Conservation (phyloP, 2,888 invertebrate genomes). For the Rhopalosiphum nymphaeae region DNA sequence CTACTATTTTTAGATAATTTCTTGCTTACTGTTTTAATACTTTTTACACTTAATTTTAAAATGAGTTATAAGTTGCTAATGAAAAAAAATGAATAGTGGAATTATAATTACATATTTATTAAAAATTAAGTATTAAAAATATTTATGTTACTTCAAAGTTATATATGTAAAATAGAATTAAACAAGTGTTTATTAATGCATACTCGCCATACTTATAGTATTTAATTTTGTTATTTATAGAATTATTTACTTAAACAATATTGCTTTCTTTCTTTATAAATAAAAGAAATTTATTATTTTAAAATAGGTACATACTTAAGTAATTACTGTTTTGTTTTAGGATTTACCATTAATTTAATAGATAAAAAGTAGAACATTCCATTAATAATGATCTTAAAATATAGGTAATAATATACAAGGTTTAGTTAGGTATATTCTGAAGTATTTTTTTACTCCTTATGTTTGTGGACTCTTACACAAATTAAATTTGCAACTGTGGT, state of each 20-base stretch:
- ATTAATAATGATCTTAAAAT: too few species aligned
- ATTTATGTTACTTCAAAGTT: background rate
- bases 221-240: background rate
- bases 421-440: background rate
- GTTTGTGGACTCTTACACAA: background rate
- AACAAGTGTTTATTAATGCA: background rate
- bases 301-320: background rate
- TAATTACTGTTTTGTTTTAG: background rate
- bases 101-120: background rate
- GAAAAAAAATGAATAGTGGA: background rate
- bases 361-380: background rate
- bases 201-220: background rate
- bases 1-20: background rate
- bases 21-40: background rate
- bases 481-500: background rate
- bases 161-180: background rate
- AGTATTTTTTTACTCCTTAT: background rate
- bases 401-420: background rate
- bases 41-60: background rate
- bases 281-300: background rate
- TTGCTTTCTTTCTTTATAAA: background rate
- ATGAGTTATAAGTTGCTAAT: background rate
- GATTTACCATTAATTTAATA: background rate
- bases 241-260: background rate
- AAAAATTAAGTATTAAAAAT: background rate